Evolutionary conservation across 2,113 vertebrate genomes (phyloP).

Genomic region (Uropsilus gracilis): DNA sequence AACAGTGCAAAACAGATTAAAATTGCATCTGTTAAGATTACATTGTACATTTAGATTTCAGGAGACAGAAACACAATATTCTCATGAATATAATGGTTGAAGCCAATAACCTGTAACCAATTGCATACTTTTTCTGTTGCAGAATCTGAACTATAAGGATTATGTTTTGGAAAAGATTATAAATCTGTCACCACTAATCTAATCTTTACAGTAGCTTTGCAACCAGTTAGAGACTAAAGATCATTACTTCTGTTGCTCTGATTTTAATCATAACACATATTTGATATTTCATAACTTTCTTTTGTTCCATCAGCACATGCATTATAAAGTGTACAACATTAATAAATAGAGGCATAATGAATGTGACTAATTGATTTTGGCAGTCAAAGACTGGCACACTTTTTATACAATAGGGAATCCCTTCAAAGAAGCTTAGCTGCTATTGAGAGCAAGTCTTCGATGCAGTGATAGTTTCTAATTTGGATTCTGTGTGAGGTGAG

Average conservation of each 20-base stretch:
- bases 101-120: conserved; percentile 87
- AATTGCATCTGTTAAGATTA: conserved; percentile 86
- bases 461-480: conserved; percentile 88
- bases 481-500: conserved; percentile 85
- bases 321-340: conserved; percentile 87
- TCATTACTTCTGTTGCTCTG: conserved; percentile 84
- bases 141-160: conserved; percentile 84
- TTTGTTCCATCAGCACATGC: conserved; percentile 85
- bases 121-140: conserved; percentile 80
- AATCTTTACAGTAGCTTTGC: conserved; percentile 84
- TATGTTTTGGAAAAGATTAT: conserved; percentile 85
- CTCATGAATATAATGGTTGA: conserved; percentile 79
- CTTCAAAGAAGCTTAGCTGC: conserved; percentile 89
- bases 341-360: conserved; percentile 92
- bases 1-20: conserved; percentile 82
- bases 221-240: conserved; percentile 84
- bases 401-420: conserved; percentile 89
- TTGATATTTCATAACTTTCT: conserved; percentile 89
- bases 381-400: conserved; percentile 90
- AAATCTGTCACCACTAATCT: conserved; percentile 86
- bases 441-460: conserved; percentile 86
- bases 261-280: conserved; percentile 86
- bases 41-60: conserved; percentile 83
- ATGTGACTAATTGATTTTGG: conserved; percentile 92
- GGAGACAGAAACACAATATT: conserved; percentile 82